Conservation (phyloP, 2,113 vertebrate species). For the Platichthys stellatus region DNA sequence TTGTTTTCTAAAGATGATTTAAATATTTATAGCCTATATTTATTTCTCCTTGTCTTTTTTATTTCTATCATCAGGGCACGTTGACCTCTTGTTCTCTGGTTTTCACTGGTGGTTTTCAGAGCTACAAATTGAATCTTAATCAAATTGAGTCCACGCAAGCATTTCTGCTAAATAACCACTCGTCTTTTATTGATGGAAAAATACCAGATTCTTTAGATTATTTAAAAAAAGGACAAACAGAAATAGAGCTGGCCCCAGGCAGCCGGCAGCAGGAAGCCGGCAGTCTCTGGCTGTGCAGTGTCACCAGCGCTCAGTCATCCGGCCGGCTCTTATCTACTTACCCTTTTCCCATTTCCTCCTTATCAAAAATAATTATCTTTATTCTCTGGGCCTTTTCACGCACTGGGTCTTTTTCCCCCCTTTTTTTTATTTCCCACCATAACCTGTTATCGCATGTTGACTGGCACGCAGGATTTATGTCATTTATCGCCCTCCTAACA, state of each 20-base stretch:
- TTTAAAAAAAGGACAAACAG: not conserved
- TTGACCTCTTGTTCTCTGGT: not conserved
- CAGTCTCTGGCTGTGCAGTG: conserved; percentile 30
- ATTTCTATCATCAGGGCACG: too few relatives aligned
- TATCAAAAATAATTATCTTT: conserved; percentile 80
- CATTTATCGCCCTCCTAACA: conserved; percentile 59
- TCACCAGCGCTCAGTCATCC: conserved; percentile 59
- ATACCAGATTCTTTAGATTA: not conserved
- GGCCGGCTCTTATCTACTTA: conserved; percentile 67
- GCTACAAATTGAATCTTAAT: not conserved
- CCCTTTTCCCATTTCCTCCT: conserved; percentile 70
- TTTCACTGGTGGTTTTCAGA: too few relatives aligned
- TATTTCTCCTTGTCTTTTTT: too few relatives aligned
- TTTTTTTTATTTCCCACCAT: conserved; percentile 34
- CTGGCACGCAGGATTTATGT: conserved; percentile 64
- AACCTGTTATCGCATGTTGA: conserved; percentile 66
- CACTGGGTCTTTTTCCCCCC: not conserved
- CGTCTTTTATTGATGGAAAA: too few relatives aligned
- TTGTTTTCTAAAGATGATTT: too few relatives aligned
- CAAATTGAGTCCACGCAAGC: too few relatives aligned
- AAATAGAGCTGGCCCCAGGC: not conserved
- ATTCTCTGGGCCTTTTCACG: conserved; percentile 44
- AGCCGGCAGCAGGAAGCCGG: not conserved
- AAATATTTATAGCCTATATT: too few relatives aligned
- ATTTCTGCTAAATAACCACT: not conserved